phyloP scores from a whole-genome alignment of 2,797 vertebrate genomes.

The Clamator glandarius region DNA sequence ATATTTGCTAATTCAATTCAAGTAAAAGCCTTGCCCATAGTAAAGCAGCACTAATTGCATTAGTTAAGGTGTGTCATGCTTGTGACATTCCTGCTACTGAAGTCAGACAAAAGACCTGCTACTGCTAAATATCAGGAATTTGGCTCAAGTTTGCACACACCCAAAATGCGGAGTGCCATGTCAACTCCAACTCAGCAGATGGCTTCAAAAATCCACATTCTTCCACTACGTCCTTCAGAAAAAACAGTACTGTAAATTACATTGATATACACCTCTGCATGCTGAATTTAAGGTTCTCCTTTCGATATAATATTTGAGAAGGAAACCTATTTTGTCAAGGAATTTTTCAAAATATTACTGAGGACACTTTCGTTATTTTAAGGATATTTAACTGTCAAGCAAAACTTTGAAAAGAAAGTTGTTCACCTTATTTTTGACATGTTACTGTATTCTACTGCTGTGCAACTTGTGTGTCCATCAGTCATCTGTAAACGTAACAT shows the following conservation, averaged over 20 bases:
- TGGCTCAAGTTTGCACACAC: not conserved
- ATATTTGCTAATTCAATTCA: not conserved
- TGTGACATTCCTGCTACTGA: not conserved
- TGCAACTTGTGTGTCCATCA: conserved; percentile 93
- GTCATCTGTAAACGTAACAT: conserved; percentile 98
- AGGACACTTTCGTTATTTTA: not conserved
- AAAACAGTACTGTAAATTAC: not conserved
- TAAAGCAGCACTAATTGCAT: not conserved
- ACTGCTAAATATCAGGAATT: not conserved
- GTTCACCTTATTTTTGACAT: conserved; percentile 95
- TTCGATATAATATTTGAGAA: not conserved
- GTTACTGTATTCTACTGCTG: conserved; percentile 90
- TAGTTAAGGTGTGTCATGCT: not conserved
- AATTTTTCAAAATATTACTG: not conserved
- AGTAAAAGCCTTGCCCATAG: not conserved
- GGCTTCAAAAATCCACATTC: not conserved
- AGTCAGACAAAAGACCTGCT: not conserved
- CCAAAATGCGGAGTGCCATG: fast-evolving
- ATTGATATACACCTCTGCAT: not conserved
- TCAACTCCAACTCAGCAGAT: not conserved
- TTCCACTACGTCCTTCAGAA: not conserved
- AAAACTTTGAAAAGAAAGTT: conserved; percentile 1
- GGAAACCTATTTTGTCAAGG: not conserved
- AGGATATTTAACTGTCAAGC: not conserved
- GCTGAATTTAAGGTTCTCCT: not conserved